These are phyloP conservation scores for Mesoligia furuncula DNA, from an alignment of 2,888 invertebrate species.

Conservation along the genomic window DNA sequence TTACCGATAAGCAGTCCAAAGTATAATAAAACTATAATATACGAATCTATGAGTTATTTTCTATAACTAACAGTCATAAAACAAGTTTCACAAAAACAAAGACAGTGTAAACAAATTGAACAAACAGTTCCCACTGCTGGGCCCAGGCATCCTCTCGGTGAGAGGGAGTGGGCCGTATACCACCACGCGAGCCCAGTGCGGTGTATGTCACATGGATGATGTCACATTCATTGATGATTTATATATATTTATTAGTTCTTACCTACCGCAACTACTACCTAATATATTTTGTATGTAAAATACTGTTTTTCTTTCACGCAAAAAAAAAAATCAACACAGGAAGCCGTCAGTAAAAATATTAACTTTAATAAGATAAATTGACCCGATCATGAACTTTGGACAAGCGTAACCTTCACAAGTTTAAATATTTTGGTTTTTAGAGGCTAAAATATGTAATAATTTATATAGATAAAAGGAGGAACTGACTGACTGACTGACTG, in stretches of 20 bases:
- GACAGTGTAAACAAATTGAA: not conserved
- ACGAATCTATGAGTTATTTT: not conserved
- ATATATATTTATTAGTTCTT: not conserved
- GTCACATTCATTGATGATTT: not conserved
- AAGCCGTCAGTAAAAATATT: slow-evolving; percentile 15
- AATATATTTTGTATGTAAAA: slow-evolving; percentile 33
- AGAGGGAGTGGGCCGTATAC: too few relatives aligned
- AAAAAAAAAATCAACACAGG: not conserved
- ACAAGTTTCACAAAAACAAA: not conserved
- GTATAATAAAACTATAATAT: not conserved
- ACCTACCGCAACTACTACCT: not conserved
- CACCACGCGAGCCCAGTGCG: too few relatives aligned
- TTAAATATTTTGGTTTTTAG: not conserved
- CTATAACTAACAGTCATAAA: not conserved
- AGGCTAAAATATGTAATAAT: slow-evolving; percentile 1
- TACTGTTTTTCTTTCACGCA: slow-evolving; percentile 15
- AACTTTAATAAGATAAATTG: slow-evolving; percentile 31
- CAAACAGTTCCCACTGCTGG: too few relatives aligned
- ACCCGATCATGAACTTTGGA: slow-evolving; percentile 29
- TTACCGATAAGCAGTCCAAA: not conserved
- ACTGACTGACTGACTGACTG: too few relatives aligned
- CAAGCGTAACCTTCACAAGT: slow-evolving; percentile 14
- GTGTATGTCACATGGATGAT: too few relatives aligned
- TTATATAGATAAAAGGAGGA: too few relatives aligned
- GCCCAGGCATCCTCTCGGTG: too few relatives aligned